Percentiles rank a stretch among this genome's conserved stretches.
Conservation (phyloP, 2,888 invertebrate genomes). For the Melipona beecheii region DNA sequence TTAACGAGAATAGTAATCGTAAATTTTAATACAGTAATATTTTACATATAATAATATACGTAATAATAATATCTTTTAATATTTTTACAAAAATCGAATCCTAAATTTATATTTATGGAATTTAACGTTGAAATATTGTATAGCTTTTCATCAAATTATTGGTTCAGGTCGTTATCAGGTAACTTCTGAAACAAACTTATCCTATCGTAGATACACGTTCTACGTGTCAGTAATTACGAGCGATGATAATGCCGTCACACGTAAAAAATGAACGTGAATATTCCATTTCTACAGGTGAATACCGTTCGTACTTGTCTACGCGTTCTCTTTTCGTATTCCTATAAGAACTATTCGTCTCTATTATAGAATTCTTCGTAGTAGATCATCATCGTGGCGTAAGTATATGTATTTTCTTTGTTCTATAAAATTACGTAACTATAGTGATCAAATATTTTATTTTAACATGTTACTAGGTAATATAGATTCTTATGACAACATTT, state of each 20-base stretch:
- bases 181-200: slow-evolving; percentile 74
- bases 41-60: background rate
- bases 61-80: slow-evolving; percentile 7
- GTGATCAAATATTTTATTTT: slow-evolving; percentile 16
- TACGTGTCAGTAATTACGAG: slow-evolving; percentile 77
- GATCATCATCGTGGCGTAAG: slow-evolving; percentile 25
- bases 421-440: slow-evolving; percentile 31
- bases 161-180: slow-evolving; percentile 72
- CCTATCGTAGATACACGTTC: slow-evolving; percentile 76
- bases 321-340: slow-evolving; percentile 29
- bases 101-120: slow-evolving; percentile 24
- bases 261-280: slow-evolving; percentile 76
- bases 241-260: slow-evolving; percentile 73
- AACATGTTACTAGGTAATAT: slow-evolving; percentile 1
- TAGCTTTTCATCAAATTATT: slow-evolving; percentile 66
- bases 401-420: slow-evolving; percentile 21
- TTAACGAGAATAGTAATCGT: background rate
- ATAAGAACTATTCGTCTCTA: slow-evolving; percentile 14
- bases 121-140: slow-evolving; percentile 46
- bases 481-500: slow-evolving; percentile 6
- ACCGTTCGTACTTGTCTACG: slow-evolving; percentile 57
- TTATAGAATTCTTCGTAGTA: slow-evolving; percentile 1
- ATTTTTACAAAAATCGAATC: slow-evolving; percentile 25
- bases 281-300: slow-evolving; percentile 80
- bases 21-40: slow-evolving; percentile 9